These are phyloP conservation scores for Crypturellus undulatus DNA, from an alignment of 2,113 vertebrate genomes.

Conservation along the genomic window DNA sequence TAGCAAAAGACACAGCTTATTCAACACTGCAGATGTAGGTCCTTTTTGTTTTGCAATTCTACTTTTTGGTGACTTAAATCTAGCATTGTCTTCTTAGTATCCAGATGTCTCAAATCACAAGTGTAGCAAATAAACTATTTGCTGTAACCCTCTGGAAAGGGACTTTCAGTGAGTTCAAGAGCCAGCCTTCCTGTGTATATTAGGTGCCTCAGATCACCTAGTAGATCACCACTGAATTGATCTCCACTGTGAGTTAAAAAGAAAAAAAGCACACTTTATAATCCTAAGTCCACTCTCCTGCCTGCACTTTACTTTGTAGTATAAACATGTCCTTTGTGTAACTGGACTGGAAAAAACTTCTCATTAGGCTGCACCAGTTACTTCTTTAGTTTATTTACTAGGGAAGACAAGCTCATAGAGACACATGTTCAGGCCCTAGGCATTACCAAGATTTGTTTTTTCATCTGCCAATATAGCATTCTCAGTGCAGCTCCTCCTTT, in stretches of 20 bases:
- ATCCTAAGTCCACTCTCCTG: neutral
- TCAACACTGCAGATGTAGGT: neutral
- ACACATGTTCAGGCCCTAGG: neutral
- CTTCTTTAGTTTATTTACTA: neutral
- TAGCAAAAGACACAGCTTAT: neutral
- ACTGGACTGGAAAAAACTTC: neutral
- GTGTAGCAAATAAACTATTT: slow-evolving; percentile 31
- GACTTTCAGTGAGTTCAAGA: neutral
- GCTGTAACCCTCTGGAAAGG: neutral
- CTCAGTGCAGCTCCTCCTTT: neutral
- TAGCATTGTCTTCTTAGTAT: slow-evolving; percentile 22
- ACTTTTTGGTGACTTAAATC: slow-evolving; percentile 24
- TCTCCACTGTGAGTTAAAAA: neutral
- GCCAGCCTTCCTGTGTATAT: neutral
- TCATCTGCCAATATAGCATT: neutral
- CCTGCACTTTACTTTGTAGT: neutral
- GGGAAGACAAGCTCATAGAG: slow-evolving; percentile 21
- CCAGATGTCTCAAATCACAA: slow-evolving; percentile 36
- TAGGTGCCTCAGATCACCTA: neutral
- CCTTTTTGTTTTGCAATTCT: neutral
- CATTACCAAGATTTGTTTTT: slow-evolving; percentile 34
- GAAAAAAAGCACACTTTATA: neutral
- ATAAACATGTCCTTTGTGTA: neutral
- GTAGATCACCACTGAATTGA: neutral
- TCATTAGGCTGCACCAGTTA: neutral